Base-by-base conservation (phyloP, 1,140 invertebrate genomes). In the Armadillidium nasatum region DNA sequence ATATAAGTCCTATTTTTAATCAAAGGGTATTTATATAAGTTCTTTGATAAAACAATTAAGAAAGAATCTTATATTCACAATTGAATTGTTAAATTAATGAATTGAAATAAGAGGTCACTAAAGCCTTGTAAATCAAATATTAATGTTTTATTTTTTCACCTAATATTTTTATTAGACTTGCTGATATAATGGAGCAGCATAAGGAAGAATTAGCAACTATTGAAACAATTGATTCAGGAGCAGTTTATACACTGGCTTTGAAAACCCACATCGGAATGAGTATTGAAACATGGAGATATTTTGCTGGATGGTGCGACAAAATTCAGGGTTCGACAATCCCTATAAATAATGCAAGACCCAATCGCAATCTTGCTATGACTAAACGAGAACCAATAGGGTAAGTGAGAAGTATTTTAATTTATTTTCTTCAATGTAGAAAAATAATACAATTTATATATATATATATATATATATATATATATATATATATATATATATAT, bases 251-350 rank as follows among this genome's bases (percentile, higher is more conserved):
- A 0, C 85, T 98, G 33, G 95, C 96, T 0, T 82, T 98, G 9
- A 98, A 98, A 83, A 98, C 96, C 0, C 96, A 96, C 83, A 85
- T 96, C 9, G 94, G 94, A 23, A 96, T 96, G 94, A 94, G 93
- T 0, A 95, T 96, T 66, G 94, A 96, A 81, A 94, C 93, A 0
- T 96, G 93, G 93, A 86, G 92, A 11, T 96, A 96, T 82, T 96
- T 94, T 84, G 93, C 86, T 44, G 87, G 87, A 7, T 87, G 87
- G 87, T 85, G 84, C 73, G 86, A 87, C 76, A 87, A 88, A 81
- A 87, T 87, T 75, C 84, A 88, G 82, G 88, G 88, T 33, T 83
- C 82, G 43, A 89, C 88, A 0, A 90, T 90, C 82, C 89, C 89
- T 7, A 89, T 89, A 68, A 88, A 88, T 81, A 85, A 89, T 85